A percentile compares a stretch with the other conserved stretches of the same genome.
Conservation (phyloP, 1,140 invertebrate species). For the Sycophila sp. region DNA sequence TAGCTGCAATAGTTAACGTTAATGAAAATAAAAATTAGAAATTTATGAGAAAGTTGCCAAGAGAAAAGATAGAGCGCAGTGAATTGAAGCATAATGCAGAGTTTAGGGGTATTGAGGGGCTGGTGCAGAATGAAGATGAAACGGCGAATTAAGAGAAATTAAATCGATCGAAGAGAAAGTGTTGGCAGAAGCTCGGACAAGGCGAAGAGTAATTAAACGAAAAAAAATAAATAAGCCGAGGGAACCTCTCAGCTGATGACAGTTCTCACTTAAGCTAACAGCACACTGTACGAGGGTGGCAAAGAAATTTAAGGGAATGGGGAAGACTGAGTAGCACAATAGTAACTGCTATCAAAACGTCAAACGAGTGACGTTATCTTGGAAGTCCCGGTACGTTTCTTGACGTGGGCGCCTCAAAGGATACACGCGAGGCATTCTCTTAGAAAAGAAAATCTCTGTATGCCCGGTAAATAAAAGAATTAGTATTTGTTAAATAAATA, state of each 20-base stretch:
- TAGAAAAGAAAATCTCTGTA: constrained; percentile 21
- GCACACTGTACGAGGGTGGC: neutral
- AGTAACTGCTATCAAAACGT: constrained; percentile 40
- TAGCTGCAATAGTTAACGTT: too few relatives aligned
- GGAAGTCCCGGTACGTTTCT: neutral
- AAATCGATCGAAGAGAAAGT: constrained; percentile 19
- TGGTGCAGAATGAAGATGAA: constrained; percentile 24
- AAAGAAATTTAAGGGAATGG: constrained; percentile 12
- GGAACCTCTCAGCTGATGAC: constrained; percentile 35
- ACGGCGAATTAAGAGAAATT: neutral
- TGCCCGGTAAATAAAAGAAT: constrained; percentile 17
- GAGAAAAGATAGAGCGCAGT: too few relatives aligned
- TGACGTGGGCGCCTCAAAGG: constrained; percentile 33
- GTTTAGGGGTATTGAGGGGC: too few relatives aligned
- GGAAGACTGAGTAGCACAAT: neutral
- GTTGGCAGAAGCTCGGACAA: too few relatives aligned
- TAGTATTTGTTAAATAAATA: constrained; percentile 9
- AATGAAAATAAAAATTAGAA: too few relatives aligned
- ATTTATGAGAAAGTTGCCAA: too few relatives aligned
- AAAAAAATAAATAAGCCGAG: constrained; percentile 21
- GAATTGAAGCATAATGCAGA: too few relatives aligned
- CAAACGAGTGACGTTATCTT: constrained; percentile 26
- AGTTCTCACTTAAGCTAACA: constrained; percentile 40
- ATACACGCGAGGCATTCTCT: constrained; percentile 38
- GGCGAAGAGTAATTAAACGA: too few relatives aligned